These are phyloP conservation scores for Notolabrus celidotus DNA, from an alignment of 2,797 vertebrate species.

Conservation along the genomic window DNA sequence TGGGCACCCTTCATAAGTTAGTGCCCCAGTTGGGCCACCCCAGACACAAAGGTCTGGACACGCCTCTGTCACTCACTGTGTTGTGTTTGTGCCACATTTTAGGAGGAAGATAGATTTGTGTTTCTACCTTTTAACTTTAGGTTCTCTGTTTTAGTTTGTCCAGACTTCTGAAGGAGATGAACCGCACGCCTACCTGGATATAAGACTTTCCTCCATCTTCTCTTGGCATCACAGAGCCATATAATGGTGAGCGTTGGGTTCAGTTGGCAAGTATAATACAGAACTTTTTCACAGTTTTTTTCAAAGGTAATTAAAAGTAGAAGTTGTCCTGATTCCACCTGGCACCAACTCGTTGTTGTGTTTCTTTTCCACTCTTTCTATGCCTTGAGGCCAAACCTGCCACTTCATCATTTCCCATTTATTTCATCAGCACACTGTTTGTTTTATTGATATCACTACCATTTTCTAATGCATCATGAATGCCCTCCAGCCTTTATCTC, in stretches of 20 bases:
- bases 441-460: slow-evolving; percentile 33
- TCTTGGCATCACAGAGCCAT: neutral
- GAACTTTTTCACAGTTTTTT: neutral
- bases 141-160: neutral
- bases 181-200: neutral
- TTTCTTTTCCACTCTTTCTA: neutral
- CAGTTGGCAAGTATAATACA: neutral
- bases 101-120: neutral
- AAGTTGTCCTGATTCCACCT: neutral
- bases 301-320: neutral
- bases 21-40: no score
- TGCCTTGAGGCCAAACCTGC: slow-evolving; percentile 15
- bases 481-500: slow-evolving; percentile 11
- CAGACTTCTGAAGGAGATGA: no score
- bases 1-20: no score
- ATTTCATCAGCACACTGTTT: slow-evolving; percentile 23
- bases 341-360: neutral
- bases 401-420: slow-evolving; percentile 30
- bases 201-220: neutral
- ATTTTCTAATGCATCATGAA: slow-evolving; percentile 47
- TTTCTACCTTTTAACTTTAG: neutral
- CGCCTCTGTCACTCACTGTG: no score
- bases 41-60: no score
- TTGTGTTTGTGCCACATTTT: neutral
- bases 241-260: no score